phyloP scores from a whole-genome alignment of 1,140 invertebrate genomes.

The Bombus confusus region DNA sequence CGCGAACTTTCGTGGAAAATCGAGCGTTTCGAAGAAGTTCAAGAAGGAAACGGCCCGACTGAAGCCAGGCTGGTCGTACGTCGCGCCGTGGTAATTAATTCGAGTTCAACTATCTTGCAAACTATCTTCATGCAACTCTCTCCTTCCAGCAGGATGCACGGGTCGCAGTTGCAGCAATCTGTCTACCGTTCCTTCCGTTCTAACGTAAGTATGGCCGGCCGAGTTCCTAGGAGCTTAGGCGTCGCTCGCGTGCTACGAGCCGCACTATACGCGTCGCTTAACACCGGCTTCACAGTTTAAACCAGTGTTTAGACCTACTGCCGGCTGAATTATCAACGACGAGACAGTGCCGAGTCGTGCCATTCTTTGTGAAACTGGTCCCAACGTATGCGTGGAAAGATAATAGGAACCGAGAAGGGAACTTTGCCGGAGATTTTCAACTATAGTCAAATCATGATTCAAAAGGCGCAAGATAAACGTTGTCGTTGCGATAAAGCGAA shows the following conservation, averaged over 20 bases:
- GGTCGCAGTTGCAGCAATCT: constrained; percentile 60
- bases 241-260: constrained; percentile 33
- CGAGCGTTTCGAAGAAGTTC: neutral
- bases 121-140: constrained; percentile 57
- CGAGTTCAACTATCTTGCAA: constrained; percentile 63
- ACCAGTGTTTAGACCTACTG: constrained; percentile 24
- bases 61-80: constrained; percentile 7
- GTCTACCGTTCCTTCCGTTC: constrained; percentile 68
- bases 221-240: constrained; percentile 68
- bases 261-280: constrained; percentile 27
- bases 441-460: constrained; percentile 6
- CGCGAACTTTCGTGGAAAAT: neutral
- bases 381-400: constrained; percentile 26
- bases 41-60: neutral
- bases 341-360: neutral
- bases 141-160: constrained; percentile 39
- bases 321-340: constrained; percentile 46
- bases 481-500: constrained; percentile 1
- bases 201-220: constrained; percentile 50
- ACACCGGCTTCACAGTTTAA: constrained; percentile 45
- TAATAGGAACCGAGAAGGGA: neutral
- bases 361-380: constrained; percentile 26
- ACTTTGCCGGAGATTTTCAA: constrained; percentile 6
- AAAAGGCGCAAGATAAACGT: neutral
- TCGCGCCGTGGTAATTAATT: constrained; percentile 64